Conservation (phyloP, 2,888 invertebrate genomes). For the Eupithecia tripunctaria region DNA sequence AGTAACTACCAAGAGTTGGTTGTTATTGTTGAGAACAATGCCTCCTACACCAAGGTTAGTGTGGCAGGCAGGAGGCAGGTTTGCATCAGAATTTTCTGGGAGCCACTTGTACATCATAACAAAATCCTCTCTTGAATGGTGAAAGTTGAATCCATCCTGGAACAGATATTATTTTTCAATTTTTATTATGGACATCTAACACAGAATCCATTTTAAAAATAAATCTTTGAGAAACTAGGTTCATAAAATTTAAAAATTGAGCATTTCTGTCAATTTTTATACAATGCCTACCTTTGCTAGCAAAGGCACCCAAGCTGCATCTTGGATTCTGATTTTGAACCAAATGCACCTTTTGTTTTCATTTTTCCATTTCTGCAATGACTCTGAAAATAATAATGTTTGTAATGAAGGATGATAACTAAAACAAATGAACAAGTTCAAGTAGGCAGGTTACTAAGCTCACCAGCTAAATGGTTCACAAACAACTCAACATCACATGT, state of each 20-base stretch:
- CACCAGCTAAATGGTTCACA: conserved; percentile 84
- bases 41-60: conserved; percentile 93
- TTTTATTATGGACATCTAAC: background rate
- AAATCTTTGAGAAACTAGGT: background rate
- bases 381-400: conserved; percentile 78
- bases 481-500: conserved; percentile 82
- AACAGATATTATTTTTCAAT: conserved; percentile 13
- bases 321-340: conserved; percentile 90
- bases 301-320: conserved; percentile 90
- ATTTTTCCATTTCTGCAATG: conserved; percentile 87
- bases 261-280: background rate
- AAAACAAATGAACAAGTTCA: background rate
- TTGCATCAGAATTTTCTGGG: conserved; percentile 83
- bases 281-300: conserved; percentile 82
- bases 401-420: background rate
- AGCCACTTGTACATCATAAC: conserved; percentile 94
- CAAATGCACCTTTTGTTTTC: conserved; percentile 89
- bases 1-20: conserved; percentile 91
- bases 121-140: conserved; percentile 91
- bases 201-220: background rate
- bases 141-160: conserved; percentile 93
- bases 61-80: conserved; percentile 92
- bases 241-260: background rate
- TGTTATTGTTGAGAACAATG: conserved; percentile 90
- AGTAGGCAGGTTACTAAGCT: conserved; percentile 43